Conservation (phyloP, 2,888 invertebrate genomes). For the Lymantria monacha region DNA sequence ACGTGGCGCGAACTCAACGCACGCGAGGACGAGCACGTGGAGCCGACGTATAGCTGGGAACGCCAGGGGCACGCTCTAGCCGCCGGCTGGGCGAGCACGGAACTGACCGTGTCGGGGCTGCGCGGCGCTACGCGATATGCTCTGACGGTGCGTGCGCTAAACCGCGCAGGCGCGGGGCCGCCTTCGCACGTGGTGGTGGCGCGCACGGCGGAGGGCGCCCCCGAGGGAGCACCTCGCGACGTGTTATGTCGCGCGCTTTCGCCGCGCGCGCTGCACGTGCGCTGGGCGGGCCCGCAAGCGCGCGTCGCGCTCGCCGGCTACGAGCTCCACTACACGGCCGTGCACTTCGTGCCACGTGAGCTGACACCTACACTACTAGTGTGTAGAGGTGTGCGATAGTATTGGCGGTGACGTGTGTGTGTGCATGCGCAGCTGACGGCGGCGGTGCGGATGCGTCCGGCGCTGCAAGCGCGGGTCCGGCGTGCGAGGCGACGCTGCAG, state of each 20-base stretch:
- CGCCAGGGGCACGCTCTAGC: conserved; percentile 59
- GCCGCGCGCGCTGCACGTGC: conserved; percentile 87
- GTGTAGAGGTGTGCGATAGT: too few relatives aligned
- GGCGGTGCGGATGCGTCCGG: conserved; percentile 21
- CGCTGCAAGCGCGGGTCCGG: conserved; percentile 31
- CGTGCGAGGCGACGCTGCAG: conserved; percentile 81
- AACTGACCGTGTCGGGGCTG: conserved; percentile 83
- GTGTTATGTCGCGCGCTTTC: conserved; percentile 87
- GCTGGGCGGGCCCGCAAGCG: conserved; percentile 83
- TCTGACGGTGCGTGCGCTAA: conserved; percentile 89
- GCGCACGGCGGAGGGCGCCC: conserved; percentile 90
- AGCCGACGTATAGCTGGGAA: conserved; percentile 5
- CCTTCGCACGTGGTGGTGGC: conserved; percentile 86
- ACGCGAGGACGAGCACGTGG: conserved; percentile 45
- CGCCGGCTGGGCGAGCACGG: conserved; percentile 85
- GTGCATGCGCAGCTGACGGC: conserved; percentile 11
- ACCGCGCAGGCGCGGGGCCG: conserved; percentile 91
- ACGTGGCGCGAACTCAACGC: conserved; percentile 75
- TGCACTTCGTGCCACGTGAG: conserved; percentile 43
- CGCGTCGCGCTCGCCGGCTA: conserved; percentile 87
- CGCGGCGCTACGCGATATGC: conserved; percentile 90
- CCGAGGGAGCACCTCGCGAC: conserved; percentile 86
- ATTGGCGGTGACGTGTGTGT: too few relatives aligned
- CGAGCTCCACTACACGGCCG: conserved; percentile 88
- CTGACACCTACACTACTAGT: neutral